Evolutionary conservation across 2,113 vertebrate species (phyloP), one percentile per base, ranked within the genome.

Genomic region (Alaudala cheleensis): DNA sequence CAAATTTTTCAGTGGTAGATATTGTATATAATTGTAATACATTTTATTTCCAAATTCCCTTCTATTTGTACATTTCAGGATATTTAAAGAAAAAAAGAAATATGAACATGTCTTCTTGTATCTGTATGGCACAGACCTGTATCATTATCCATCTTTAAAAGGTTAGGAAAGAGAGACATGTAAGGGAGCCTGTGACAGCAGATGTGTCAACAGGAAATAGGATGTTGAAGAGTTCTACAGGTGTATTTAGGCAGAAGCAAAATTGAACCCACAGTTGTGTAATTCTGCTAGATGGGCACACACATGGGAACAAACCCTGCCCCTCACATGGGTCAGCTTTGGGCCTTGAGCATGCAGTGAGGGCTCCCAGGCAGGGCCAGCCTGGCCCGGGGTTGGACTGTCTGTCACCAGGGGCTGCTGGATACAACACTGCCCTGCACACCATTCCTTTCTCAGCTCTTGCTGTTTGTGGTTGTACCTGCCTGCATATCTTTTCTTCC

Each of bases 361-460:
- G 34, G 29, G 11, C 21, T 83, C 31, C 28, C 31, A 61, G 19
- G 40, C 14, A 78, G 39, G 51, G 34, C 34, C 66, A 61, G 33
- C 42, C 39, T 0, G 1, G 14, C 29, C 24, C 23, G 6, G 0
- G 2, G 9, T 8, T 33, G 33, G 50, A 1, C 47, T n/a, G 21
- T n/a, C n/a, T 70, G 25, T 33, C 17, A 26, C 3, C 51, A 66
- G 57, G 42, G 34, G 60, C 23, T 53, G 50, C 10, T 3, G 18
- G 80, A 12, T 5, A 23, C 6, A 39, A 1, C 2, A 21, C 56
- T 80, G 23, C 57, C 33, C 44, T 25, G 39, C 51, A 79, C 40
- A 53, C 12, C 22, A 13, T 18, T 54, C 16, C 49, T 44, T 51
- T 34, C 54, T 44, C 51, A 58, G 8, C 7, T 57, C 40, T 42